Evolutionary conservation across 2,113 vertebrate genomes (phyloP).

Genomic region (Charina bottae): DNA sequence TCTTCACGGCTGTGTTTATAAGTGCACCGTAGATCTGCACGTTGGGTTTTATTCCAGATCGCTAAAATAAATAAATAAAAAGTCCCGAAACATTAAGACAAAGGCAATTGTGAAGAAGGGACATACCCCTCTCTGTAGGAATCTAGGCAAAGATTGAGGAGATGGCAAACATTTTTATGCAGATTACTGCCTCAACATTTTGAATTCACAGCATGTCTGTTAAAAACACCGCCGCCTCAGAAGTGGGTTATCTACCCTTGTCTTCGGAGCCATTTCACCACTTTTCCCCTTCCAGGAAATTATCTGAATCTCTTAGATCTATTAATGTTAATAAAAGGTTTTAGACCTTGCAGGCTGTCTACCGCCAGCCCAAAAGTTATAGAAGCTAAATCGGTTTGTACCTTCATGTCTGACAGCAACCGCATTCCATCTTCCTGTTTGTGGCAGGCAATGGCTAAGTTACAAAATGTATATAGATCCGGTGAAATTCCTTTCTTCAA

Average conservation of each 20-base stretch:
- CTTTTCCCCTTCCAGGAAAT: too few relatives aligned
- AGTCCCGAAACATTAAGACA: background rate
- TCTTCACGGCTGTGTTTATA: slow-evolving; percentile 81
- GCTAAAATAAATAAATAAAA: slow-evolving; percentile 73
- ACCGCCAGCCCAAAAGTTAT: background rate
- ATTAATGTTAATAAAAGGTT: background rate
- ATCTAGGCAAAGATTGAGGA: background rate
- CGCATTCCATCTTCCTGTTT: slow-evolving; percentile 80
- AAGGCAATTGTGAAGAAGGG: rapidly evolving
- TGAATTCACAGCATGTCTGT: background rate
- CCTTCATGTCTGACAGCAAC: slow-evolving; percentile 89
- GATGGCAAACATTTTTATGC: background rate
- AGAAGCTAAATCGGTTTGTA: slow-evolving; percentile 53
- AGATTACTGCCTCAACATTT: too few relatives aligned
- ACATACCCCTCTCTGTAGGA: rapidly evolving
- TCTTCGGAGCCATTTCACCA: too few relatives aligned
- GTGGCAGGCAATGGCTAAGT: slow-evolving; percentile 85
- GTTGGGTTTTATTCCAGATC: slow-evolving; percentile 82
- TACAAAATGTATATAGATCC: slow-evolving; percentile 85
- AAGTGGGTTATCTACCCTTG: background rate
- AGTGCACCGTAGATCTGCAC: slow-evolving; percentile 87
- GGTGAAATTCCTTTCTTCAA: slow-evolving; percentile 75
- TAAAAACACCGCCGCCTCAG: background rate
- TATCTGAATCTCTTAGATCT: background rate
- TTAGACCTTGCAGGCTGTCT: background rate